Evolutionary conservation across 2,888 invertebrate species (phyloP), one percentile per base, ranked within the genome.

Genomic region (Meteorus cinctellus): DNA sequence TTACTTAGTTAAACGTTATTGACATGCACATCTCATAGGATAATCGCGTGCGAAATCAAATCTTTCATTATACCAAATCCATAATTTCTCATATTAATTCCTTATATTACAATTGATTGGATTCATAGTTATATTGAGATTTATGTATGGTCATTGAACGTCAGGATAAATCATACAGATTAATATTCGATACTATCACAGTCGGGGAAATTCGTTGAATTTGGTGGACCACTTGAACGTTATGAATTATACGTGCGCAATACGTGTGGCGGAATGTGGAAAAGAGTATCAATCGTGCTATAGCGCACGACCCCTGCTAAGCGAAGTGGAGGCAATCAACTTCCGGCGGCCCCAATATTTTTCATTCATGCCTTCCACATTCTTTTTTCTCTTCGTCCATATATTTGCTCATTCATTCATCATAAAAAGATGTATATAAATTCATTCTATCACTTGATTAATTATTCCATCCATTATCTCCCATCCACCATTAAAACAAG

Each of bases 291-390:
- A 8, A 19, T 1, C 19, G 55, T 55, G 19, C 19, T 48, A 16
- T 4, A 55, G 55, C 55, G 19, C 19, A 19, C 19, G 41, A 55
- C 55, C 8, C 55, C 19, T 19, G 8, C 55, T 19, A 19, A n/a
- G 55, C 55, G 6, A 19, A 55, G 19, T 24, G 6, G 8, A 55
- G 19, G 55, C 55, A 55, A 55, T 19, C 19, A 55, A 55, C 19
- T 55, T 55, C 55, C 55, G 55, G 55, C 19, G 19, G n/a, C 55
- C 19, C 19, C 19, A 55, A 55, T 55, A 55, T 55, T 19, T 55
- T 19, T 55, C 19, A 19, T 55, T 55, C n/a, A n/a, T 19, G 4
- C n/a, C 8, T 6, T 19, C 19, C 10, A 4, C n/a, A 55, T 55
- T 24, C 19, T 19, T 55, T 4, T 55, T 19, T 55, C 1, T 19